Base-by-base conservation (phyloP, 2,888 invertebrate species). In the Coleophora deauratella region DNA sequence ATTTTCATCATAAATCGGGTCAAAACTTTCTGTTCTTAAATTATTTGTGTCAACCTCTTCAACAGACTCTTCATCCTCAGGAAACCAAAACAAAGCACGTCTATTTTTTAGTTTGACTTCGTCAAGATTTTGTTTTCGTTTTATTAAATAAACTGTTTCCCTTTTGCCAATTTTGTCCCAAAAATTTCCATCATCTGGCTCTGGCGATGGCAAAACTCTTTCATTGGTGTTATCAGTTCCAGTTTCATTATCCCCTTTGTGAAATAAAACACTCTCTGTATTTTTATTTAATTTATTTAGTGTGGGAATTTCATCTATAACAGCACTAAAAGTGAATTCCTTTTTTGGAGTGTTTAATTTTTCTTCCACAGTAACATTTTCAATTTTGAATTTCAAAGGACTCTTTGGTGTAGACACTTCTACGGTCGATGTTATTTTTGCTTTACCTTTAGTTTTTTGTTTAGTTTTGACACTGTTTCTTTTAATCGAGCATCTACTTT, bases 91-190 rank as follows among this genome's bases (percentile, higher is more conserved):
- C 35, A 77, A 45, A 9, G 72, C 70, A 38, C 72, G 67, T 54
- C 72, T 70, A 30, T 64, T 56, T 47, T 75, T 68, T 54, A 81
- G 74, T 52, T 66, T 77, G 10, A 61, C 62, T 46, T 88, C 87
- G 27, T 75, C 66, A 35, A 88, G 52, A 35, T 75, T 66, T 65
- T 88, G 79, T 57, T 87, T 88, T 45, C 90, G 82, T 55, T 88
- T 86, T 40, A 72, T 71, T 60, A 89, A 84, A 57, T 90, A 89
- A 33, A 90, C 71, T n/a, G 90, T 89, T 70, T 91, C 91, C 45
- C 91, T 73, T 51, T 88, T 87, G 3, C 89, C 91, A 46, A 91
- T 89, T 71, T 85, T 86, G 21, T 87, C 86, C 91, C 91, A 91
- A 72, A 91, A 91, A 60, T 91, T 89, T 9, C 79, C 81, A 46